Percentiles rank a stretch among this genome's conserved stretches.
phyloP scores from a whole-genome alignment of 2,113 vertebrate species.

The Campylomormyrus numenius region DNA sequence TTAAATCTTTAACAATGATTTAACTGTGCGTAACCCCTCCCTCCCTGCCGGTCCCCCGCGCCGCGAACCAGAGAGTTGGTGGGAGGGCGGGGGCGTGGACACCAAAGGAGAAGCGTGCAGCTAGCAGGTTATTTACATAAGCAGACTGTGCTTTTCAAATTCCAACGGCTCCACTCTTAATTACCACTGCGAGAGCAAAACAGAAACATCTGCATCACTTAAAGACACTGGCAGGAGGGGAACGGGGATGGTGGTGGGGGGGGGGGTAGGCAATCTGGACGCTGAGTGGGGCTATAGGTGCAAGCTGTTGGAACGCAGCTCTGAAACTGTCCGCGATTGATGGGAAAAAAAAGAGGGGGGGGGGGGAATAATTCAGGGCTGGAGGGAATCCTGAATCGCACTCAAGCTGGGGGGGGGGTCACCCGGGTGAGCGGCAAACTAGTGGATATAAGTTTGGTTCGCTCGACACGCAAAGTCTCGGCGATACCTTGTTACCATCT shows the following conservation, averaged over 20 bases:
- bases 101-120: conserved; percentile 29
- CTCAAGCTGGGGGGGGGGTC: conserved; percentile 23
- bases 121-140: conserved; percentile 55
- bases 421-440: conserved; percentile 23
- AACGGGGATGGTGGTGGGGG: not conserved
- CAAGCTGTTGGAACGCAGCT: conserved; percentile 62
- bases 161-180: conserved; percentile 67
- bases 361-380: not conserved
- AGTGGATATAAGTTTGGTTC: conserved; percentile 26
- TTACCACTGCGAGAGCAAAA: conserved; percentile 57
- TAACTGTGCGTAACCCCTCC: conserved; percentile 12
- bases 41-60: not conserved
- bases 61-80: conserved; percentile 4
- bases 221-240: conserved; percentile 41
- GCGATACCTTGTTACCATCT: conserved; percentile 39
- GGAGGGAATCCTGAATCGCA: conserved; percentile 43
- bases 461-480: not conserved
- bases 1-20: conserved; percentile 20
- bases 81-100: not conserved
- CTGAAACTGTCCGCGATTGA: conserved; percentile 61
- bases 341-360: conserved; percentile 19
- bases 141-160: conserved; percentile 52
- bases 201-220: conserved; percentile 67
- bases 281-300: conserved; percentile 47
- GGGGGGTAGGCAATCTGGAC: conserved; percentile 56